A percentile compares a stretch with the other conserved stretches of the same genome.
These are phyloP conservation scores for Macroramphosus scolopax DNA, from an alignment of 2,797 vertebrate species.

Conservation along the genomic window DNA sequence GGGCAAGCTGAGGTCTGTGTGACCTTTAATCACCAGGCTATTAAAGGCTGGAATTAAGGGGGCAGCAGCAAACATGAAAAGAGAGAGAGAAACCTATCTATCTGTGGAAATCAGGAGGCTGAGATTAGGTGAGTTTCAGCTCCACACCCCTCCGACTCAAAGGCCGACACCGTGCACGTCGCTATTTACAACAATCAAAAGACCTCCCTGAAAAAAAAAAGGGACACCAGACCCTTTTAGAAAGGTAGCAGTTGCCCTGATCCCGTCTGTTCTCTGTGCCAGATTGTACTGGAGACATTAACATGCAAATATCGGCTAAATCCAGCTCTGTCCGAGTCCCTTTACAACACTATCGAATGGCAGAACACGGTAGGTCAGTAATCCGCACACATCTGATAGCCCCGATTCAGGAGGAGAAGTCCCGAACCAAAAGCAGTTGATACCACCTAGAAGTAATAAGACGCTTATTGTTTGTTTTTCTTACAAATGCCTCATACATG, in stretches of 20 bases:
- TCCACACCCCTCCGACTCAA: constrained; percentile 18
- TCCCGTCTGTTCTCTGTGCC: constrained; percentile 56
- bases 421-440: constrained; percentile 16
- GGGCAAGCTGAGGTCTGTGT: constrained; percentile 63
- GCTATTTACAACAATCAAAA: constrained; percentile 69
- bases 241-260: constrained; percentile 59
- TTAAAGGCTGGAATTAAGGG: constrained; percentile 71
- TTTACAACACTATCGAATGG: constrained; percentile 39
- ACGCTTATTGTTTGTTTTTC: neutral
- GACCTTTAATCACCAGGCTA: constrained; percentile 62
- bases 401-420: constrained; percentile 18
- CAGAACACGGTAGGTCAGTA: constrained; percentile 37
- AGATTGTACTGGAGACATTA: constrained; percentile 62
- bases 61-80: constrained; percentile 66
- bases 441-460: neutral
- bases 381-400: constrained; percentile 34
- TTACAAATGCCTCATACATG: neutral
- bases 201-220: constrained; percentile 56
- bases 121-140: constrained; percentile 60
- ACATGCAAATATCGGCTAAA: constrained; percentile 69
- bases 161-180: constrained; percentile 48
- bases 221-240: constrained; percentile 41
- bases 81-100: constrained; percentile 62
- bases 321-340: constrained; percentile 44
- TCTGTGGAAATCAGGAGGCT: constrained; percentile 58